These are phyloP conservation scores for Caenorhabditis doughertyi DNA, from an alignment of 2,888 invertebrate genomes.

Conservation along the genomic window DNA sequence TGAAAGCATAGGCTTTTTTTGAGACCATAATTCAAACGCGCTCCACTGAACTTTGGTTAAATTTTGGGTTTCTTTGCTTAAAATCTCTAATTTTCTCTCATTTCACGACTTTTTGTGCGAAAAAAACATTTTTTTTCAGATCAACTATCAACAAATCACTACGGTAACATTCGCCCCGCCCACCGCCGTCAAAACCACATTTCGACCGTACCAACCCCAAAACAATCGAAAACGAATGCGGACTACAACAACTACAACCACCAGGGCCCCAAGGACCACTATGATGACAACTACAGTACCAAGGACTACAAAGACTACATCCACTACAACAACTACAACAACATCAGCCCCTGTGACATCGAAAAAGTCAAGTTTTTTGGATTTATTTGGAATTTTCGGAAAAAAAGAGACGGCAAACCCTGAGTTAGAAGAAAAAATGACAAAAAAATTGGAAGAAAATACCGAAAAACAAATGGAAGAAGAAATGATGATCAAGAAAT, in stretches of 20 bases:
- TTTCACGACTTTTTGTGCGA: too few species aligned
- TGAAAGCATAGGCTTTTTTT: background rate
- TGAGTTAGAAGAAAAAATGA: slow-evolving; percentile 13
- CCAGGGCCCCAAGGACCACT: slow-evolving; percentile 20
- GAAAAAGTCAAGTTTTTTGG: slow-evolving; percentile 57
- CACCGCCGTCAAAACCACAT: background rate
- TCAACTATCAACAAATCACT: slow-evolving; percentile 25
- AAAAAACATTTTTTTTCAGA: too few species aligned
- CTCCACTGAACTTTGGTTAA: background rate
- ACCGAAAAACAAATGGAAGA: slow-evolving; percentile 25
- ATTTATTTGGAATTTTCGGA: slow-evolving; percentile 55
- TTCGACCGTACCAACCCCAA: slow-evolving; percentile 13
- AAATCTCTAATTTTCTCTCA: too few species aligned
- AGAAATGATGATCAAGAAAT: slow-evolving; percentile 52
- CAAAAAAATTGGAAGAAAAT: background rate
- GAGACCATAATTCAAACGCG: background rate
- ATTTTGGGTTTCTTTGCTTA: background rate
- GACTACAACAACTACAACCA: slow-evolving; percentile 30
- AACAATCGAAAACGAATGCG: slow-evolving; percentile 40
- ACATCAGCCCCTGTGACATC: slow-evolving; percentile 19
- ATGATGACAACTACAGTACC: slow-evolving; percentile 25
- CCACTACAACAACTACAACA: slow-evolving; percentile 16
- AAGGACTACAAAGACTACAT: slow-evolving; percentile 13
- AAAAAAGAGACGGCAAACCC: slow-evolving; percentile 29
- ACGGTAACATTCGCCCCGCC: slow-evolving; percentile 18